Base-by-base conservation (phyloP, 2,113 vertebrate species). In the Ciconia stormi region DNA sequence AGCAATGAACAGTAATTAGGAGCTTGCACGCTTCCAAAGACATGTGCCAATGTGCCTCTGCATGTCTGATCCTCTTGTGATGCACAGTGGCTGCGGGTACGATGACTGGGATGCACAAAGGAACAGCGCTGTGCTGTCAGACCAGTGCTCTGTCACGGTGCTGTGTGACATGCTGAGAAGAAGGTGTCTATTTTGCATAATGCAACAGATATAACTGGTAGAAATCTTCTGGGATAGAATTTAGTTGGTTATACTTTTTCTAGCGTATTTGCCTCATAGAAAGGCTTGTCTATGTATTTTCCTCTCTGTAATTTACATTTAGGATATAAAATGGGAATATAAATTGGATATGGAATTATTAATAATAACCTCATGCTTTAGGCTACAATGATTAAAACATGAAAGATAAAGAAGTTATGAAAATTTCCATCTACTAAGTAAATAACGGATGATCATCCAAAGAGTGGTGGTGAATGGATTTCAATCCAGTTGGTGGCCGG, bases 51-150 rank as follows among this genome's bases (percentile, higher is more conserved):
- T 4, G 7, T 38, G 52, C 9, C 38, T 25, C 22, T 13, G 42
- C 9, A 4, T 12, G 5, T 26, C 38, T 38, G 86, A 36, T 7
- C 7, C 52, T 36, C 20, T 25, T 17, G 34, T 4, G 38, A 23
- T 8, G 29, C 13, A 0, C 61, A 42, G 66, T 11, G 55, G 13
- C 44, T 30, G 5, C 26, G 0, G 2, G 22, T 13, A 58, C 5
- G 5, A 42, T 13, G 23, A 1, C 3, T 3, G 69, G 58, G 52
- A 30, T 29, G 59, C 27, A 52, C 47, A 13, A 13, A 42, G 30
- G 6, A 42, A 7, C 0, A 0, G 27, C 0, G 0, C 40, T 11
- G 21, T 7, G 20, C 50, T 59, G 16, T 49, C 50, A 11, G 61
- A 52, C 44, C 36, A 21, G n/a, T 1, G 42, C 42, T 47, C 66